phyloP scores from a whole-genome alignment of 1,140 invertebrate genomes.

The Marisa cornuarietis region DNA sequence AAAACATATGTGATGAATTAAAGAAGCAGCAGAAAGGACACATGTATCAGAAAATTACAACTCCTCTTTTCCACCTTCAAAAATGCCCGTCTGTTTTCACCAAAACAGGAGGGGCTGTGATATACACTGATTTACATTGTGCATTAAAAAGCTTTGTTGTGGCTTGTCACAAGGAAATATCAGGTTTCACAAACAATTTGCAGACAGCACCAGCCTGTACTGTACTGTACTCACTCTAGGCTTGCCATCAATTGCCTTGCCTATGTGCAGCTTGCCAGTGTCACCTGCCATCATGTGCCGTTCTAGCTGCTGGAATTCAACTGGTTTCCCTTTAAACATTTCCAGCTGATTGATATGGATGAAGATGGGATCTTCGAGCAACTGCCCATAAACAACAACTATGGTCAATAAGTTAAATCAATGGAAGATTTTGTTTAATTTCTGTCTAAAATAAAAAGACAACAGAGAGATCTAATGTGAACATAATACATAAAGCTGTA shows the following conservation, averaged over 20 bases:
- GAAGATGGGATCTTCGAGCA: slow-evolving; percentile 67
- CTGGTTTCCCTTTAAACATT: slow-evolving; percentile 60
- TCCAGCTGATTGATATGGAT: slow-evolving; percentile 66
- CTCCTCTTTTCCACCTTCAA: not conserved
- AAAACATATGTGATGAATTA: not conserved
- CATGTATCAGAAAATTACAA: not conserved
- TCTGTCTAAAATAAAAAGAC: no score
- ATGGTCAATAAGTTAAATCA: not conserved
- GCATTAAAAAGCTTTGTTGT: no score
- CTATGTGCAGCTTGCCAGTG: slow-evolving; percentile 52
- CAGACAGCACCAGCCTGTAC: no score
- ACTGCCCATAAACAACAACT: slow-evolving; percentile 42
- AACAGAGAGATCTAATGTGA: no score
- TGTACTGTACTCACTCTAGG: slow-evolving; percentile 46
- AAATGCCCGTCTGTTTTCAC: no score
- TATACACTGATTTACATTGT: no score
- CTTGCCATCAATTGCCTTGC: slow-evolving; percentile 51
- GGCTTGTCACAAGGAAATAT: no score
- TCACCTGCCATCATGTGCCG: slow-evolving; percentile 60
- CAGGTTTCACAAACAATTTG: no score
- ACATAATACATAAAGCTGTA: no score
- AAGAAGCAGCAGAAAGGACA: not conserved
- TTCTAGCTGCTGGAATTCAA: slow-evolving; percentile 60
- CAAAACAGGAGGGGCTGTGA: no score
- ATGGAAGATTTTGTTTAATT: no score